Conservation (phyloP, 2,797 vertebrate species). For the Coccyzus lansbergi region DNA sequence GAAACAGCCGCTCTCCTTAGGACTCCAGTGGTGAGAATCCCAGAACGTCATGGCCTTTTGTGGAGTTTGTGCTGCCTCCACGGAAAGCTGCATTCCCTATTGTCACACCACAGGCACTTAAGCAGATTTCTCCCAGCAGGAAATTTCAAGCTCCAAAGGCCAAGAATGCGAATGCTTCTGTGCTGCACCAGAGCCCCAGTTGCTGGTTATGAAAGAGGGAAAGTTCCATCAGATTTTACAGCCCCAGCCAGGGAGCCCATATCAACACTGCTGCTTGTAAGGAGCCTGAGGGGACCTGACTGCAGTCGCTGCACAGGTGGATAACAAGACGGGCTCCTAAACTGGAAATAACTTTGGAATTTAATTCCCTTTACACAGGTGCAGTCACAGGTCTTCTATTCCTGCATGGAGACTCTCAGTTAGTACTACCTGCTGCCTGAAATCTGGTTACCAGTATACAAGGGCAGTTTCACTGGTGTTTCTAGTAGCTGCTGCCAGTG, state of each 20-base stretch:
- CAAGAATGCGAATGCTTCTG: background rate
- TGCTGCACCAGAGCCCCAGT: background rate
- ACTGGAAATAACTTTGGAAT: background rate
- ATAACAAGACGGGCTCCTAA: background rate
- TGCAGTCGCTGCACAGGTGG: background rate
- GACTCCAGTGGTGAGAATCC: background rate
- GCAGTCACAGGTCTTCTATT: background rate
- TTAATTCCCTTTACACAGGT: background rate
- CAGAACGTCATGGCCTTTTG: fast-evolving
- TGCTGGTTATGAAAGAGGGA: background rate
- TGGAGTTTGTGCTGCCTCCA: background rate
- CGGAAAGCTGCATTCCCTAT: background rate
- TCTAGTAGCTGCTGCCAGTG: background rate
- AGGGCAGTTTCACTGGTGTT: background rate
- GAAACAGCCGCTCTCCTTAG: background rate
- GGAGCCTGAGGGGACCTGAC: background rate
- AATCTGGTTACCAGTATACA: background rate
- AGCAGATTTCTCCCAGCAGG: background rate
- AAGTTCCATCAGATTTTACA: background rate
- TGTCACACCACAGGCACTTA: background rate
- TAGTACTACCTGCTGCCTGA: background rate
- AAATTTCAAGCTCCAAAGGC: background rate
- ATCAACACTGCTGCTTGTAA: background rate
- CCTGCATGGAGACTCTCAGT: background rate
- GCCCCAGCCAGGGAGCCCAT: background rate